Base-by-base conservation (phyloP, 2,113 vertebrate genomes). In the Pachypanchax playfairii region DNA sequence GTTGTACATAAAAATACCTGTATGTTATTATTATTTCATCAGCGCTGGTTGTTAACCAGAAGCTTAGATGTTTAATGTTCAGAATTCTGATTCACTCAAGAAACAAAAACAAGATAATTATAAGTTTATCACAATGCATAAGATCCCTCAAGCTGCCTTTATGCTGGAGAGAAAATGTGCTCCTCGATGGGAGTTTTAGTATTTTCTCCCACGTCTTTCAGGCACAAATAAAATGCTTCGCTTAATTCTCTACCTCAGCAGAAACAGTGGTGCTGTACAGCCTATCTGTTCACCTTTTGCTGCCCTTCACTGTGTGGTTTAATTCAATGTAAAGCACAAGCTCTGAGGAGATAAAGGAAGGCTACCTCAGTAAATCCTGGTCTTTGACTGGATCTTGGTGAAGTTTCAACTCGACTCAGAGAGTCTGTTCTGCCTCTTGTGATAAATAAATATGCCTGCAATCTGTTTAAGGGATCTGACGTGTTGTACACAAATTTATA, bases 241-340 rank as follows among this genome's bases (percentile, higher is more conserved):
- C 51, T 29, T 75, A 20, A 56, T 28, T 8, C 25, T 53, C 49
- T 66, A 48, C 65, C 46, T 78, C 71, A 85, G 85, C 75, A 80
- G 25, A 22, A 73, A 65, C 17, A 12, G 3, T 1, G 4, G 17
- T 8, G 13, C 44, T 38, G 21, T 67, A 24, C 44, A 75, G 38
- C 35, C 12, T 48, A 48, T 48, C 6, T 58, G 2, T 6, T 75
- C 59, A 75, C 73, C 64, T 81, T 69, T 26, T 13, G 1, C 53
- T 60, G 56, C 53, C 79, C 76, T 80, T 79, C 54, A 33, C 26
- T 57, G 14, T 44, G n/a, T 1, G 56, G 53, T 13, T 73, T 25
- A 63, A 60, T 50, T 39, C 17, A 35, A 64, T 58, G 38, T 60
- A 2, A 67, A 48, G 55, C 41, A 14, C 48, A 60, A 28, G 26